These are phyloP conservation scores for Archips xylosteana DNA, from an alignment of 2,888 invertebrate species.

Conservation along the genomic window DNA sequence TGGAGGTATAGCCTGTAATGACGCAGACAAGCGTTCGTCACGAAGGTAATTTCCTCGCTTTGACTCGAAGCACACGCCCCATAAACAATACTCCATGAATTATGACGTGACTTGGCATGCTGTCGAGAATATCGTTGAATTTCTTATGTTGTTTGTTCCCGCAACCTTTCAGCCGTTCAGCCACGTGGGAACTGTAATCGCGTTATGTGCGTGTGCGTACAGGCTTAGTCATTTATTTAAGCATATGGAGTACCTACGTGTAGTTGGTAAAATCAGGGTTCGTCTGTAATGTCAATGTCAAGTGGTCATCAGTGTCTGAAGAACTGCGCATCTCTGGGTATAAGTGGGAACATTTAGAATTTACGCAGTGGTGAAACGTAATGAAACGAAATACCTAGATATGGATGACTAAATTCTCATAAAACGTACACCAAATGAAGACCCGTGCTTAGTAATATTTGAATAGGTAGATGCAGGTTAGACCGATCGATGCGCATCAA, in stretches of 20 bases:
- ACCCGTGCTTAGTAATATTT: conserved; percentile 41
- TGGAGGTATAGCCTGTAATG: conserved; percentile 4
- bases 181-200: conserved; percentile 41
- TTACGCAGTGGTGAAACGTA: neutral
- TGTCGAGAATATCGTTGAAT: conserved; percentile 51
- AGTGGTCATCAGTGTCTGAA: neutral
- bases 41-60: conserved; percentile 34
- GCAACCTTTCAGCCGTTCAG: conserved; percentile 47
- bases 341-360: no score
- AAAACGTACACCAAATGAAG: neutral
- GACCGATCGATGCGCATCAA: conserved; percentile 57
- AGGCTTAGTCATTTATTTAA: conserved; percentile 12
- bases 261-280: conserved; percentile 28
- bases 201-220: conserved; percentile 35
- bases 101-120: conserved; percentile 22
- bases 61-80: conserved; percentile 30
- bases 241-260: conserved; percentile 7
- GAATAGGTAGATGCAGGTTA: conserved; percentile 55
- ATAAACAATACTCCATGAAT: conserved; percentile 37
- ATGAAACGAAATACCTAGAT: neutral
- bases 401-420: neutral
- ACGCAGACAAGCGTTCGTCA: conserved; percentile 29
- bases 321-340: no score
- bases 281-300: conserved; percentile 19
- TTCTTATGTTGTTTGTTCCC: conserved; percentile 57